Evolutionary conservation across 2,888 invertebrate genomes (phyloP), one percentile per base, ranked within the genome.

Genomic region (Oligia latruncula): DNA sequence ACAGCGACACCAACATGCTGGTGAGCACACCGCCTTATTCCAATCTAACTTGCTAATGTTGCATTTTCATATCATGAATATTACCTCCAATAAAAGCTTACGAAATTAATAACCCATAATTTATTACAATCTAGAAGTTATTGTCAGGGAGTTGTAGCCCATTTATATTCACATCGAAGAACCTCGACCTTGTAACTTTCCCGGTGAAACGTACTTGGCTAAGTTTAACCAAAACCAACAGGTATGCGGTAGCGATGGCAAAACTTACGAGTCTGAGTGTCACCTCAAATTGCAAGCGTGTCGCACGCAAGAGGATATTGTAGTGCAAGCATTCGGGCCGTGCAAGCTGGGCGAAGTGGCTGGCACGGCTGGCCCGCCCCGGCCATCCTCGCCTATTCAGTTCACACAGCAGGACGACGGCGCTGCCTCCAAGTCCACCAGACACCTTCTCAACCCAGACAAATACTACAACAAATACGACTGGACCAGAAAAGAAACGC

Each of bases 201-300:
- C 49, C 58, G 29, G 58, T 70, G 77, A 74, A 72, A 77, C 40
- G 72, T 65, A 58, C 29, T 29, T 29, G 29, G 60, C 74, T 82
- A 80, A 88, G 77, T 75, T 83, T 74, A 87, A 82, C 76, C 74
- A 80, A 90, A 90, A 86, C 90, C 91, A 93, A 93, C 94, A 97
- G 97, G 97, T 98, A 90, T 98, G 98, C 94, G 98, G 98, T 80
- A 98, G 98, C 92, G 98, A 98, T 92, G 98, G 98, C 76, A 98
- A 98, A 95, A 98, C 98, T 81, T 98, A 98, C 94, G 97, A 98
- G 89, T 99, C 98, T 87, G 98, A 98, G 92, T 99, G 99, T 93
- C 98, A 98, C 92, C 97, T 99, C 84, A 97, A 98, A 90, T 97
- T 98, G 92, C 98, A 98, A 94, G 98, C 98, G 75, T 99, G 99